Evolutionary conservation across 53 echinoderm and acorn worm species (phyloP).

Genomic region (Actinopyga echinites): DNA sequence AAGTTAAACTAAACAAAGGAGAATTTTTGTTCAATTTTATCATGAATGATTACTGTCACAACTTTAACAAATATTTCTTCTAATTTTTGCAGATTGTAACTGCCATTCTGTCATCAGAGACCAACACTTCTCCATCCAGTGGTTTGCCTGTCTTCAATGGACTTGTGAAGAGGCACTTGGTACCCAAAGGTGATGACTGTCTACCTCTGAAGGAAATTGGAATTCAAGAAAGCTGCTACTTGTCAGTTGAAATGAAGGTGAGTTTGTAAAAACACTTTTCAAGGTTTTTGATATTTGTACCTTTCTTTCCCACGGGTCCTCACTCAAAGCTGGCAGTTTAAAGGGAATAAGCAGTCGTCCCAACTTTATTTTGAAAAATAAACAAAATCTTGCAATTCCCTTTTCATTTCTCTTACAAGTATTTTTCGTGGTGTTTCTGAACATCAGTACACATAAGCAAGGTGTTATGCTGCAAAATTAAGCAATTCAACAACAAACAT

Average conservation of each 20-base stretch:
- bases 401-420: not conserved
- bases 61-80: too few species aligned
- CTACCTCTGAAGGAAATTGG: not conserved
- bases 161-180: not conserved
- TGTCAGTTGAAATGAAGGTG: not conserved
- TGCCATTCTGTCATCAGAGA: constrained; percentile 36
- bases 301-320: not conserved
- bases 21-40: too few species aligned
- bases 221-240: not conserved
- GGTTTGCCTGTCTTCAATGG: constrained; percentile 22
- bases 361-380: too few species aligned
- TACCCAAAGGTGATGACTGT: not conserved
- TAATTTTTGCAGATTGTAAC: constrained; percentile 16
- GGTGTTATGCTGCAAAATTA: too few species aligned
- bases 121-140: constrained; percentile 3
- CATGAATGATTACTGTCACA: not conserved
- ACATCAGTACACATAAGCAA: too few species aligned
- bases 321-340: too few species aligned
- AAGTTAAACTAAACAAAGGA: too few species aligned
- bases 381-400: too few species aligned
- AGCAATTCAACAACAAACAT: too few species aligned
- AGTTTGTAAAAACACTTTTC: too few species aligned
- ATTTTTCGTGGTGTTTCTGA: not conserved
- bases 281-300: too few species aligned
- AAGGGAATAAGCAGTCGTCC: too few species aligned